Evolutionary conservation across 2,888 invertebrate species (phyloP).

Genomic region (Megaustenia siamemsis): DNA sequence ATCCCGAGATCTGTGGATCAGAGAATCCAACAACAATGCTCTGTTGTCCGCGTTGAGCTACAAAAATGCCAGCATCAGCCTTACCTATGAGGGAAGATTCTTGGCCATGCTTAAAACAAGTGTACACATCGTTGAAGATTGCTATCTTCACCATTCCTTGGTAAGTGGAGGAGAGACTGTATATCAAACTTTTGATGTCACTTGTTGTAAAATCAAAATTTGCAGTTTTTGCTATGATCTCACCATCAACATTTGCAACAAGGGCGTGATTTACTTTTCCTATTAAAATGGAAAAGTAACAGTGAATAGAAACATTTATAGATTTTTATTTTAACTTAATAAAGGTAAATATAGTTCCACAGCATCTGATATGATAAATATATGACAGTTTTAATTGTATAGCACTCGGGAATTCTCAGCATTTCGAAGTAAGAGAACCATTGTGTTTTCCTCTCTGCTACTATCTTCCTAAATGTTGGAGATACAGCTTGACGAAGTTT

Average conservation of each 20-base stretch:
- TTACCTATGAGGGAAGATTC: conserved; percentile 23
- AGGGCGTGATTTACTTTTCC: conserved; percentile 32
- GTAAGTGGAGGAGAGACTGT: conserved; percentile 31
- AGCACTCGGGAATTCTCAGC: no score
- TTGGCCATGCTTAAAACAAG: conserved; percentile 29
- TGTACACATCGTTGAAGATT: conserved; percentile 30
- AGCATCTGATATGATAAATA: no score
- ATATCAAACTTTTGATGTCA: conserved; percentile 16
- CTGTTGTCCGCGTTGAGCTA: conserved; percentile 31
- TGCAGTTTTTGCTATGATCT: conserved; percentile 26
- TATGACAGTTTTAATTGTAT: no score
- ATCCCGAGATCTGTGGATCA: conserved; percentile 19
- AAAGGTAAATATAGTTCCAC: no score
- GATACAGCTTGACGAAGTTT: no score
- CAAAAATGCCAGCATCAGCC: background rate
- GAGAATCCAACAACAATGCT: conserved; percentile 42
- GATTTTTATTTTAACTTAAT: no score
- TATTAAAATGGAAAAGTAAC: background rate
- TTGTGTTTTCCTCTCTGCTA: no score
- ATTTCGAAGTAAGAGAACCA: no score
- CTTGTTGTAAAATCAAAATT: background rate
- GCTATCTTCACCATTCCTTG: conserved; percentile 12
- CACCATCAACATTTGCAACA: conserved; percentile 19
- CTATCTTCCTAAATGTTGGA: no score
- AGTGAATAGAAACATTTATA: no score